Conservation (phyloP, 2,888 invertebrate genomes). For the Toxonevra muliebris region DNA sequence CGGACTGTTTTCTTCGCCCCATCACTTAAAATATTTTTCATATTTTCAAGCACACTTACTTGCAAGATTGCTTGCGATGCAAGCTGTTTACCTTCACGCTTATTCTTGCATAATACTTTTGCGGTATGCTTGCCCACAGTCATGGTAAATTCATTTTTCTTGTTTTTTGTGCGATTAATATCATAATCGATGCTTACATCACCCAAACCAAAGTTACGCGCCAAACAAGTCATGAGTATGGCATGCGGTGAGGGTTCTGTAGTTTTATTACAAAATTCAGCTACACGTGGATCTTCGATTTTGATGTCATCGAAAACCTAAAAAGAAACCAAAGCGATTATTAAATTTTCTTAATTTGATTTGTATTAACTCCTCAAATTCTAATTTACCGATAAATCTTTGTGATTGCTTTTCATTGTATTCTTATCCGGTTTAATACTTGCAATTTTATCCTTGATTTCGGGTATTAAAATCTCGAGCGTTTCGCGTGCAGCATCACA, state of each 20-base stretch:
- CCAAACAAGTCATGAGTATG: constrained; percentile 89
- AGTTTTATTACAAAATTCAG: constrained; percentile 94
- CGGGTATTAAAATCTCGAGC: constrained; percentile 90
- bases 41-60: constrained; percentile 62
- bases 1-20: neutral
- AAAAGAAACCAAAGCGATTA: constrained; percentile 29
- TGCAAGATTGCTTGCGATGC: constrained; percentile 95
- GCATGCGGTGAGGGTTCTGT: constrained; percentile 96
- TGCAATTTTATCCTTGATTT: constrained; percentile 84
- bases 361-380: neutral
- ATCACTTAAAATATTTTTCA: too few species aligned
- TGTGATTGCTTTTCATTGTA: constrained; percentile 62
- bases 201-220: constrained; percentile 90
- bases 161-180: constrained; percentile 86
- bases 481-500: constrained; percentile 91
- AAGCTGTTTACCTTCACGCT: constrained; percentile 94
- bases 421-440: constrained; percentile 66
- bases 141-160: constrained; percentile 94
- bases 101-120: constrained; percentile 93
- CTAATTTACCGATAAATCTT: constrained; percentile 67
- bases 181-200: constrained; percentile 89
- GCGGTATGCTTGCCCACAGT: constrained; percentile 91
- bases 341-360: neutral
- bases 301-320: constrained; percentile 92
- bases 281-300: constrained; percentile 92